These are phyloP conservation scores for Gymnarchus niloticus DNA, from an alignment of 2,113 vertebrate genomes.

Conservation along the genomic window DNA sequence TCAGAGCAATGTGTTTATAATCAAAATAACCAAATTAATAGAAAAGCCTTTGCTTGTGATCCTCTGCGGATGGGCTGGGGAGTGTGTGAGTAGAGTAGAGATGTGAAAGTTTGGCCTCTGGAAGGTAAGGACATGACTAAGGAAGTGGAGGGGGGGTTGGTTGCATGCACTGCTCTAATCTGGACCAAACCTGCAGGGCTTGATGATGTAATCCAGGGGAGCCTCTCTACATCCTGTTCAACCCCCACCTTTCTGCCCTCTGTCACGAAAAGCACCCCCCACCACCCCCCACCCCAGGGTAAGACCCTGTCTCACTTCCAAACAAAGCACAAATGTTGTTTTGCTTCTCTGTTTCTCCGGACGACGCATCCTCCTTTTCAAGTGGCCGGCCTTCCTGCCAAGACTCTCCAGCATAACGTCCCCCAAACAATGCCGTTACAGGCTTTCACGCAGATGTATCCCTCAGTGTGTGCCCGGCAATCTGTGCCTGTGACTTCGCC, in stretches of 20 bases:
- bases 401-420: background rate
- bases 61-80: slow-evolving; percentile 7
- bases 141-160: too few relatives aligned
- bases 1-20: slow-evolving; percentile 51
- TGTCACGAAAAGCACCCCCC: background rate
- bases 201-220: slow-evolving; percentile 2
- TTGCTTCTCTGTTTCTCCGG: background rate
- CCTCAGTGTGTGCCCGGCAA: background rate
- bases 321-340: background rate
- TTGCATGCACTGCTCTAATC: background rate
- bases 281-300: slow-evolving; percentile 1
- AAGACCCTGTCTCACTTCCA: slow-evolving; percentile 12
- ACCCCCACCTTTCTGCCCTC: background rate
- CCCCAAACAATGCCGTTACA: background rate
- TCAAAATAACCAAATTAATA: slow-evolving; percentile 52
- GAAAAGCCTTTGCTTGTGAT: slow-evolving; percentile 44
- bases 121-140: background rate
- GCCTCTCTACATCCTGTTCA: background rate
- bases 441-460: background rate
- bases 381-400: too few relatives aligned
- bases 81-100: background rate
- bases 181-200: background rate
- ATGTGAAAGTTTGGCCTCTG: background rate
- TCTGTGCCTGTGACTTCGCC: background rate
- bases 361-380: background rate